Conservation (phyloP, 2,797 vertebrate species). For the Hylomyscus alleni region DNA sequence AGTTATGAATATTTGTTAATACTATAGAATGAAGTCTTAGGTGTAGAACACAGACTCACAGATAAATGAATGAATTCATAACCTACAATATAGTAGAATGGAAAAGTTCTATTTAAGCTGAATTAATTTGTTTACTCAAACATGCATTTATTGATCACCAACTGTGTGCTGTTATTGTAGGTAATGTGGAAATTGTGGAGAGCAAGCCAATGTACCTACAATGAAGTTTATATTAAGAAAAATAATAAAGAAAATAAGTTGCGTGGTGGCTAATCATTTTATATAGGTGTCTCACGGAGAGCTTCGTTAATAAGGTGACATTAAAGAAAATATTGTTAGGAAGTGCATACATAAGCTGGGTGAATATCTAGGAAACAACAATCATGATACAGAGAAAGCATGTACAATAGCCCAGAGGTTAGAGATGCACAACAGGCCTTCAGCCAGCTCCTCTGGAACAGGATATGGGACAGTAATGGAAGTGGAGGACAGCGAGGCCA, state of each 20-base stretch:
- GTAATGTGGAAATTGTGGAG: not conserved
- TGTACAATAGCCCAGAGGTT: not conserved
- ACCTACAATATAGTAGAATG: not conserved
- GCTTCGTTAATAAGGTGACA: not conserved
- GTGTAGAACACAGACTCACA: not conserved
- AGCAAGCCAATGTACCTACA: not conserved
- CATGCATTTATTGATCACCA: not conserved
- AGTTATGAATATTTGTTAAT: not conserved
- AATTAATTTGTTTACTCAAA: slow-evolving; percentile 15
- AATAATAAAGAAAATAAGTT: not conserved
- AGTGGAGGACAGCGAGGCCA: not conserved
- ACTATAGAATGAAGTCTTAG: not conserved
- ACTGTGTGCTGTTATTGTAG: not conserved
- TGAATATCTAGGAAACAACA: not conserved
- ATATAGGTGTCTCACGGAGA: not conserved
- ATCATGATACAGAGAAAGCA: not conserved
- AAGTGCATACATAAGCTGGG: not conserved
- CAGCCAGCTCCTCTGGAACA: not conserved
- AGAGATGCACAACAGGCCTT: not conserved
- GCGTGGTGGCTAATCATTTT: not conserved
- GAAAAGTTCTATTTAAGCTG: not conserved
- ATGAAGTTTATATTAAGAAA: not conserved
- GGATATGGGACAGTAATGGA: rapidly evolving
- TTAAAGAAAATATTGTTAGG: not conserved
- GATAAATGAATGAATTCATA: not conserved